A percentile compares a stretch with the other conserved stretches of the same genome.
These are phyloP conservation scores for Himalopsyche kuldschensis DNA, from an alignment of 2,888 invertebrate species.

Conservation along the genomic window DNA sequence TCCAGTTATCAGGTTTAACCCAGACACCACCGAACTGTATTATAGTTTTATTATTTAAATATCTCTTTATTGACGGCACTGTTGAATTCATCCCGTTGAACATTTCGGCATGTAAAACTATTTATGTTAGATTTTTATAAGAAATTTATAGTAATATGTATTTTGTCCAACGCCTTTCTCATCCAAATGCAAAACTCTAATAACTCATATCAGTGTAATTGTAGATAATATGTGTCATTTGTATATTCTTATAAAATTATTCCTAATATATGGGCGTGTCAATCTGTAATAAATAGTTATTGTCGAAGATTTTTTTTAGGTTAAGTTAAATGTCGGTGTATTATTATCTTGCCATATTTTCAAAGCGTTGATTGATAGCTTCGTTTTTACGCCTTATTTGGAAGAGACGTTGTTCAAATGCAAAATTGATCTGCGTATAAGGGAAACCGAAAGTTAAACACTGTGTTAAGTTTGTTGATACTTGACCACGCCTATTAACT, in stretches of 20 bases:
- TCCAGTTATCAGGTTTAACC: no score
- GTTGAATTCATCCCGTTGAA: background rate
- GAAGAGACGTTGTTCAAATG: no score
- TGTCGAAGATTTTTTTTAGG: background rate
- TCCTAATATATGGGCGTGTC: background rate
- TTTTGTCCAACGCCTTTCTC: background rate
- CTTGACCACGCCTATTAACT: no score
- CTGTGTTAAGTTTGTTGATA: no score
- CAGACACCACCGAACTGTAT: no score
- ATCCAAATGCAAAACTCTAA: background rate
- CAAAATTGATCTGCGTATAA: no score
- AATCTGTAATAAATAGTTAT: background rate
- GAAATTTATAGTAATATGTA: no score
- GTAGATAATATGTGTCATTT: background rate
- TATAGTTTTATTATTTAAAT: no score
- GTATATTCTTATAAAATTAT: background rate
- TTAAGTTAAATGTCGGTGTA: background rate
- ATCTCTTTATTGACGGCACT: no score
- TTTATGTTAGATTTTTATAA: no score
- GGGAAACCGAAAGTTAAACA: no score
- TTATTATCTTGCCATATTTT: background rate
- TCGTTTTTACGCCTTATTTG: no score
- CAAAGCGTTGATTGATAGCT: background rate
- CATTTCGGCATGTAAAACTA: background rate
- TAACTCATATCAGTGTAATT: background rate